Base-by-base conservation (phyloP, 2,113 vertebrate species). In the Datnioides undecimradiatus region DNA sequence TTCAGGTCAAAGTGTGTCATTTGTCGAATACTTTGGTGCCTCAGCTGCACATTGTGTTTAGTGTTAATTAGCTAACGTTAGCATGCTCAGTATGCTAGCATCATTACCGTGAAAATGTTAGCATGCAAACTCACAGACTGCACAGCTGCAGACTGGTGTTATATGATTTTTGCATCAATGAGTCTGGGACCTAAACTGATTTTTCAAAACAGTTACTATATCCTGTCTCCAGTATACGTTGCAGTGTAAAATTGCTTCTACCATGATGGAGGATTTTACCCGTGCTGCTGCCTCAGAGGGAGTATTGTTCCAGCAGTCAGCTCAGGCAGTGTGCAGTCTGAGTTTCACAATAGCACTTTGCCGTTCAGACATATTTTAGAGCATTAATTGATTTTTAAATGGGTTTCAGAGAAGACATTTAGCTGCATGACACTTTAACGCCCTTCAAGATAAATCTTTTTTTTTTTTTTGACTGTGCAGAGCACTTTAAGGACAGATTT, bases 381-480 rank as follows among this genome's bases (percentile, higher is more conserved):
- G 46, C 58, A 46, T 48, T 52, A 23, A 79, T 55, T 70, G 54
- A 75, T 78, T 77, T 73, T 52, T 57, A 14, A 71, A 74, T 80
- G 36, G 41, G 41, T 66, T 43, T 70, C 16, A 57, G 36, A 29
- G 19, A 38, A 41, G 31, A 52, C 21, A 33, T 59, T 31, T 25
- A 23, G 14, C 66, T 74, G 29, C 5, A 36, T 41, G 76, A 41
- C 49, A 46, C 12, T 54, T 68, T 2, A 69, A 83, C 48, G 21
- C 6, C 43, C 19, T 41, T n/a, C 9, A 23, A 31, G 31, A 19
- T 16, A 63, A 71, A 52, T 19, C 9, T 16, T 52, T 23, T 19
- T 49, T 48, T 46, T 46, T 23, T 45, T 43, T 25, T 21, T 27
- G 17, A 71, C 14, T 19, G 1, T 54, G 65, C 48, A n/a, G n/a